These are phyloP conservation scores for Asarcornis scutulata DNA, from an alignment of 2,113 vertebrate genomes.

Conservation along the genomic window DNA sequence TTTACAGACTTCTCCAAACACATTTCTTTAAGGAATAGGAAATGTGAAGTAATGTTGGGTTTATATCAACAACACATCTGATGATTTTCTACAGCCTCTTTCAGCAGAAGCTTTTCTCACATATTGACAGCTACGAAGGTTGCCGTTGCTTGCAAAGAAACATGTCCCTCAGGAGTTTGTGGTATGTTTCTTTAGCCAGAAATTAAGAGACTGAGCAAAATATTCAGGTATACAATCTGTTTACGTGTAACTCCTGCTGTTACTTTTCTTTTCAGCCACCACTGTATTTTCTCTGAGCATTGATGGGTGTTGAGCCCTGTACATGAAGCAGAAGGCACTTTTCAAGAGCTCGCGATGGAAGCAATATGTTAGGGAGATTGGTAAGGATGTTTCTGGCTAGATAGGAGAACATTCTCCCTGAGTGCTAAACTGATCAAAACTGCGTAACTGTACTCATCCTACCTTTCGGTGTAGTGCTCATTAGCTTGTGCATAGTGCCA, in stretches of 20 bases:
- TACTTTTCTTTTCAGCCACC: not conserved
- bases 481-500: not conserved
- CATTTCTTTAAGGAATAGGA: constrained; percentile 7
- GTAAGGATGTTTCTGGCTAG: not conserved
- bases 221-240: not conserved
- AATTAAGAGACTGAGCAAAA: not conserved
- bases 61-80: not conserved
- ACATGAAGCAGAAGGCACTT: not conserved
- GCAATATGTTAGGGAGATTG: not conserved
- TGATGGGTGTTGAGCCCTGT: not conserved
- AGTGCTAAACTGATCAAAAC: not conserved
- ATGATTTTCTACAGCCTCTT: not conserved
- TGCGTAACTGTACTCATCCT: not conserved
- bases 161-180: rapidly evolving
- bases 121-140: not conserved
- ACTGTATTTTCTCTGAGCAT: not conserved
- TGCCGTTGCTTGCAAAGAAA: constrained; percentile 1
- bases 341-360: not conserved
- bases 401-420: not conserved
- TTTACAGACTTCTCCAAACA: not conserved
- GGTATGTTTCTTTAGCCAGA: not conserved
- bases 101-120: not conserved
- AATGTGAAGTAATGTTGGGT: not conserved
- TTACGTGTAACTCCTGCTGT: not conserved
- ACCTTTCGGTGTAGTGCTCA: not conserved